Evolutionary conservation across 1,140 invertebrate genomes (phyloP), one percentile per base, ranked within the genome.

Genomic region (Drosophila repletoides): DNA sequence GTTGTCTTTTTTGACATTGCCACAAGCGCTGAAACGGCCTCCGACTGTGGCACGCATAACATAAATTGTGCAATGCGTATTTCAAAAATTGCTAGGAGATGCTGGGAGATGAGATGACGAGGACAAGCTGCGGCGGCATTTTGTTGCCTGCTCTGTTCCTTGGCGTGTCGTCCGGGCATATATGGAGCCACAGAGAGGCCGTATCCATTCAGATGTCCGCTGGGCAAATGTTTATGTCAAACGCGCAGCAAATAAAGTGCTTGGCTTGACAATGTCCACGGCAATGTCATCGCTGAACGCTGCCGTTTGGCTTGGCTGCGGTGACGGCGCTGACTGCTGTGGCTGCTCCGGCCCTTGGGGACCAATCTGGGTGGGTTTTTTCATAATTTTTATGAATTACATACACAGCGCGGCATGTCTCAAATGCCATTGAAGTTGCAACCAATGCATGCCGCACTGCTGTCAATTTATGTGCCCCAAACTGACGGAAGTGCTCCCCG

Each of bases 171-270:
- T 75, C 28, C 49, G 43, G 55, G 64, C 80, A 68, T 86, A 84
- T 84, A 84, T 75, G 80, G 80, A 80, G 72, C 80, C 76, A 83
- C 65, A 84, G 71, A 86, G 80, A 72, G 45, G 63, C 80, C 80
- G 69, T 72, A 63, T 71, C 80, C 80, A 84, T 84, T 84, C 80
- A 84, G 75, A 75, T 84, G 80, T 84, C 80, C 80, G 67, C 81
- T 80, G 80, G 80, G 80, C 80, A 84, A 84, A 84, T 84, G 80
- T 84, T 84, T 84, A 84, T 84, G 80, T 84, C 80, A 84, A 86
- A 80, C 80, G 80, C 71, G 71, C 75, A 72, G 80, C 80, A 84
- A 84, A 84, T 84, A 84, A 84, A 84, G 80, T 84, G 80, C 80
- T 84, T 83, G 80, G 58, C 71, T 79, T 83, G 79, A 83, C 79